Base-by-base conservation (phyloP, 2,113 vertebrate genomes). In the Ptilonorhynchus violaceus region DNA sequence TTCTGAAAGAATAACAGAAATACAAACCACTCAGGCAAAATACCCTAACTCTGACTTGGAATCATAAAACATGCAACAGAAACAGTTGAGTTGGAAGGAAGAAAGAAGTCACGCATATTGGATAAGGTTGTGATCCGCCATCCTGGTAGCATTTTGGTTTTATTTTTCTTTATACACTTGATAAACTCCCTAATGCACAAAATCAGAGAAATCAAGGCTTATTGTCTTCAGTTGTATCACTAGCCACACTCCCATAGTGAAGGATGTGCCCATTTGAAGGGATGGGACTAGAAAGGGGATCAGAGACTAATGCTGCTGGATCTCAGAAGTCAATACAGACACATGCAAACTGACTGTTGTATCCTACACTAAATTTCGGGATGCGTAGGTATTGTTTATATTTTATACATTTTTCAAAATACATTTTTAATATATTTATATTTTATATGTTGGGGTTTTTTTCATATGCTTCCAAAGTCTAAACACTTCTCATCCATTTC, bases 221-320 rank as follows among this genome's bases (percentile, higher is more conserved):
- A 14, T 3, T 73, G 7, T 59, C 33, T 81, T 46, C 49, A 11
- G 2, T 0, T 56, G 13, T 60, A 10, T 33, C 75, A 27, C 28
- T 66, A 31, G 22, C 19, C 67, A 53, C 8, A 33, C 6, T 84
- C 25, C 6, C 15, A 76, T 22, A 68, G 10, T 68, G 47, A 67
- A 67, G 37, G 3, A 70, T 0, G 0, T 41, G 12, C 6, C 19
- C 1, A 3, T 68, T 73, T 46, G 39, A 76, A 72, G 25, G 27
- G 15, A 28, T n/a, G 6, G 11, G 17, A 27, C 13, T 24, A 24
- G 44, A 77, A 76, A 9, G 27, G 35, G 9, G 1, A 72, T 72
- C 25, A 84, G 10, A 53, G 20, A 17, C 25, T 55, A 31, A 31
- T 21, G 24, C 9, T 80, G 39, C 31, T 19, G 35, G 8, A 50